Conservation (phyloP, 2,113 vertebrate species). For the Oxyruncus cristatus region DNA sequence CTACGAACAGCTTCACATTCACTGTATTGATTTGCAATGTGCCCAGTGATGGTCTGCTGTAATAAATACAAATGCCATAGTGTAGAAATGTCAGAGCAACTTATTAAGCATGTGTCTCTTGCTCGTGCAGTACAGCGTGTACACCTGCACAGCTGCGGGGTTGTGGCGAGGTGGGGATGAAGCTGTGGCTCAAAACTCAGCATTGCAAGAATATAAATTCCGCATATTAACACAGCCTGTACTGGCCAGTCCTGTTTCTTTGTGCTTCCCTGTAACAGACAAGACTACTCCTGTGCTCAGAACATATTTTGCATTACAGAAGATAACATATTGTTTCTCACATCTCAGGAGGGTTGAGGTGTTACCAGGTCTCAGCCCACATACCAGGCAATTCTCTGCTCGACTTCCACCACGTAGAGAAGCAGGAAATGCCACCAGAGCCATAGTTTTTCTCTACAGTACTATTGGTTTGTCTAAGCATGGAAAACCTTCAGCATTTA, state of each 20-base stretch:
- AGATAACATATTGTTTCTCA: neutral
- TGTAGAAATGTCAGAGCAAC: slow-evolving; percentile 59
- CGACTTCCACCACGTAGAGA: neutral
- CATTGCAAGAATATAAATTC: neutral
- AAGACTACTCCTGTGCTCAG: neutral
- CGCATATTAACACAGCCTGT: neutral
- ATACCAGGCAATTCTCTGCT: neutral
- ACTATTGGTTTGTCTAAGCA: neutral
- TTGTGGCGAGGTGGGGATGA: neutral
- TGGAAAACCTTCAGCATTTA: neutral
- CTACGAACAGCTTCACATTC: slow-evolving; percentile 15
- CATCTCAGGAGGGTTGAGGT: neutral
- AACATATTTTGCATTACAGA: neutral
- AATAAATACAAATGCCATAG: slow-evolving; percentile 57
- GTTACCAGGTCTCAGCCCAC: neutral
- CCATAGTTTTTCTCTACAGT: neutral
- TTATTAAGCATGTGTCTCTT: slow-evolving; percentile 50
- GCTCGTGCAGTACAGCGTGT: neutral
- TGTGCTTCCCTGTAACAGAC: neutral
- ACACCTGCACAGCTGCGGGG: slow-evolving; percentile 2
- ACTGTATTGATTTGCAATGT: slow-evolving; percentile 60
- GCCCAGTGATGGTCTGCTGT: slow-evolving; percentile 49
- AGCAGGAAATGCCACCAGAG: neutral
- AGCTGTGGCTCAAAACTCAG: neutral
- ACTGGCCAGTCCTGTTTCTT: neutral